Evolutionary conservation across 35 echinoderm and acorn worm species (phyloP).

Genomic region (Heliocidaris erythrogramma): DNA sequence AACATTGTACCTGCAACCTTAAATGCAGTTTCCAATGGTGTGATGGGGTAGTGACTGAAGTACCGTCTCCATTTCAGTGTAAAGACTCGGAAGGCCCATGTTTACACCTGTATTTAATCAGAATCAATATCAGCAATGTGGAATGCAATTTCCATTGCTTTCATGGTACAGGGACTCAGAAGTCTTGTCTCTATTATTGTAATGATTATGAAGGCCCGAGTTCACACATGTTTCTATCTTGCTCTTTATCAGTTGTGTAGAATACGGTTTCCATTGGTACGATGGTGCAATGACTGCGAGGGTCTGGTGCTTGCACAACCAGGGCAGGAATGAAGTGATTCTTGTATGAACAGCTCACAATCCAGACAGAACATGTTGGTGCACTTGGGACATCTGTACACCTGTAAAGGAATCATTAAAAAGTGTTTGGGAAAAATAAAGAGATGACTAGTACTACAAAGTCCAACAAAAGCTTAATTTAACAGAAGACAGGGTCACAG

Average conservation of each 20-base stretch:
- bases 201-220: not conserved
- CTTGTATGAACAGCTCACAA: slow-evolving; percentile 97
- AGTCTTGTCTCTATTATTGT: too few relatives aligned
- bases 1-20: too few relatives aligned
- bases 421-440: not conserved
- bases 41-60: not conserved
- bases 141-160: too few relatives aligned
- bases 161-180: too few relatives aligned
- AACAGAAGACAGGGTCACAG: too few relatives aligned
- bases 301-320: slow-evolving; percentile 90
- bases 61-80: too few relatives aligned
- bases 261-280: not conserved
- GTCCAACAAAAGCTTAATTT: too few relatives aligned
- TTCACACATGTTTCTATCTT: not conserved
- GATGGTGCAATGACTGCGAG: not conserved
- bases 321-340: slow-evolving; percentile 91
- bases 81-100: too few relatives aligned
- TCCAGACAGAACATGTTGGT: slow-evolving; percentile 77
- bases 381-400: slow-evolving; percentile 86
- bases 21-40: not conserved
- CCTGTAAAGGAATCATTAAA: slow-evolving; percentile 40
- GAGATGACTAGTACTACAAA: not conserved
- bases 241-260: slow-evolving; percentile 10
- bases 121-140: too few relatives aligned
- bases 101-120: too few relatives aligned